Percentiles rank a stretch among this genome's conserved stretches.
Conservation (phyloP, 2,113 vertebrate genomes). For the Hippocampus abdominalis region DNA sequence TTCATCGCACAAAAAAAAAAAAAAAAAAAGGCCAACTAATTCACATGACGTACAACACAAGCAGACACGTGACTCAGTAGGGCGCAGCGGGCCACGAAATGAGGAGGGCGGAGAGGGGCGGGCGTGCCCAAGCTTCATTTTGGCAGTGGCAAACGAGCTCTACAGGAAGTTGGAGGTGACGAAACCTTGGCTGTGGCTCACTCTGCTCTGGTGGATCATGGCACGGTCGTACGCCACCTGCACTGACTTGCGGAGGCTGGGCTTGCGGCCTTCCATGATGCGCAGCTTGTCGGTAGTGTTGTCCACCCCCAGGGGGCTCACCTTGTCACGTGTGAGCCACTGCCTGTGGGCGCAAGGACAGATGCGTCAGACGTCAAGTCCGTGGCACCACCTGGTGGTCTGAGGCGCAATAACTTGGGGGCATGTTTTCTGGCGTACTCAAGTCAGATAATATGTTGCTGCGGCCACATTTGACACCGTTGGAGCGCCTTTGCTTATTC, state of each 20-base stretch:
- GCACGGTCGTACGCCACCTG: constrained; percentile 96
- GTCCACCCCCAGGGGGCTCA: constrained; percentile 85
- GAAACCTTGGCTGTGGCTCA: constrained; percentile 85
- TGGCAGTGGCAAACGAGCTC: constrained; percentile 15
- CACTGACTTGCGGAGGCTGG: constrained; percentile 95
- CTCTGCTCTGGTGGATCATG: constrained; percentile 90
- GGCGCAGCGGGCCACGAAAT: constrained; percentile 5
- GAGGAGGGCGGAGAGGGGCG: constrained; percentile 27
- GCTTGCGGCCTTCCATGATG: constrained; percentile 93
- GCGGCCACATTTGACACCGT: too few species aligned
- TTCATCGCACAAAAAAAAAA: background rate
- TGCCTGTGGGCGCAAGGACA: constrained; percentile 74
- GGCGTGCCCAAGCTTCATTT: constrained; percentile 1
- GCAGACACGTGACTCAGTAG: background rate
- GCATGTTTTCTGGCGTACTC: too few species aligned
- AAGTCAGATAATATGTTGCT: too few species aligned
- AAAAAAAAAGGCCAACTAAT: background rate
- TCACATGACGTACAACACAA: background rate
- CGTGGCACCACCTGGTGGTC: background rate
- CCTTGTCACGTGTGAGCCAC: constrained; percentile 92
- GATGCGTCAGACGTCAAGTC: background rate
- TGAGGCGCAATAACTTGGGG: background rate
- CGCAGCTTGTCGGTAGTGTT: constrained; percentile 95
- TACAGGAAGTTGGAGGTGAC: constrained; percentile 81
- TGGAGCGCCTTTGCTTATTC: too few species aligned